Evolutionary conservation across 2,797 vertebrate species (phyloP).

Genomic region (Eupleurogrammus muticus): DNA sequence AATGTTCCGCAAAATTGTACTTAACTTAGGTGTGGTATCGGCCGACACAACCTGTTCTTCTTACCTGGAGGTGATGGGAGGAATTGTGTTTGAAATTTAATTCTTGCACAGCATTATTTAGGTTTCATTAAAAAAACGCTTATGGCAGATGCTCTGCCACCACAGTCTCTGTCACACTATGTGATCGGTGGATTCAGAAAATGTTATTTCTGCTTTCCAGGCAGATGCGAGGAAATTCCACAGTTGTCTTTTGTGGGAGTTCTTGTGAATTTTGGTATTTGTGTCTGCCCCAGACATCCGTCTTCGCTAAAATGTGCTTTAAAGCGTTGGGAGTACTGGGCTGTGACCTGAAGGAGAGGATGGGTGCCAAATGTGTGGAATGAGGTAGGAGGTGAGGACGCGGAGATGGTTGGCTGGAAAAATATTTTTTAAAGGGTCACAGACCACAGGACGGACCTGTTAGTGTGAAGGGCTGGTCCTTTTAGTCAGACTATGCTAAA

Average conservation of each 20-base stretch:
- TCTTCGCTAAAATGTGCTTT: slow-evolving; percentile 21
- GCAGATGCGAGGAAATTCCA: slow-evolving; percentile 11
- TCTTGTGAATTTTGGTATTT: slow-evolving; percentile 18
- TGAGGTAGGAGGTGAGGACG: slow-evolving; percentile 39
- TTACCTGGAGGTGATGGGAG: neutral
- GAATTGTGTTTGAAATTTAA: neutral
- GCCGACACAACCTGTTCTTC: slow-evolving; percentile 13
- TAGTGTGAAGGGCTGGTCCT: neutral
- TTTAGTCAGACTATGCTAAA: neutral
- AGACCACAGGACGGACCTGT: neutral
- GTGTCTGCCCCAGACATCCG: neutral
- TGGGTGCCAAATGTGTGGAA: slow-evolving; percentile 32
- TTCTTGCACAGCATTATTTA: neutral
- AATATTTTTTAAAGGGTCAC: neutral
- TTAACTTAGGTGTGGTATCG: neutral
- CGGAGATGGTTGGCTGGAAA: neutral
- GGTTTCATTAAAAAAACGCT: neutral
- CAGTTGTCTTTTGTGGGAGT: slow-evolving; percentile 18
- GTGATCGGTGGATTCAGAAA: slow-evolving; percentile 10
- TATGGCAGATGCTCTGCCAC: neutral
- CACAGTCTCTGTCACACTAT: slow-evolving; percentile 3
- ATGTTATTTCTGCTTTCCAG: slow-evolving; percentile 14
- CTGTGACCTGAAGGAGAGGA: slow-evolving; percentile 7
- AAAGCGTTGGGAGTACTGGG: slow-evolving; percentile 10
- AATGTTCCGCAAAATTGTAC: neutral